Conservation (phyloP, 2,113 vertebrate genomes). For the Solenodon paradoxus region DNA sequence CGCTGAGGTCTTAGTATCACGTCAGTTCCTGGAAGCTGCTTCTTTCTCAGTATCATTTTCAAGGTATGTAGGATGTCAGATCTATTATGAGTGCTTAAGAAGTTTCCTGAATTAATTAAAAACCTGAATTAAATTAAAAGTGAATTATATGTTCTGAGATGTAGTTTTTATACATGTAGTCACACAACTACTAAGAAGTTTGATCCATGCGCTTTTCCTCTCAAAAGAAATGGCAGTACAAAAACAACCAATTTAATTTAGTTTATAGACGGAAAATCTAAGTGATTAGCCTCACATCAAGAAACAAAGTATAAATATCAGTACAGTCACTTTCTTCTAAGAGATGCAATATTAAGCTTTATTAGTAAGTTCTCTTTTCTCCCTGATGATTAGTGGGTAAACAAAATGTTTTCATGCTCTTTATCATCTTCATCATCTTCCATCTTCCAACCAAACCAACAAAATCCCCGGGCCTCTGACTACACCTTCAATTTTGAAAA, state of each 20-base stretch:
- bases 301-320: neutral
- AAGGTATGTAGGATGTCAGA: neutral
- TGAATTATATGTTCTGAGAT: neutral
- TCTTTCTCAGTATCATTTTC: neutral
- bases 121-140: constrained; percentile 6
- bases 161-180: neutral
- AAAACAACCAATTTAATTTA: neutral
- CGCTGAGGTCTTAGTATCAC: neutral
- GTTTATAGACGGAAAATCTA: neutral
- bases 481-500: neutral
- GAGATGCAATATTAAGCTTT: neutral
- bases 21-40: neutral
- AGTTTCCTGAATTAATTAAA: neutral
- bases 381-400: neutral
- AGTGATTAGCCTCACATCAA: neutral
- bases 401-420: constrained; percentile 9
- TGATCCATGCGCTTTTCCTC: neutral
- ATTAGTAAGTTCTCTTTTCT: neutral
- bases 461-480: neutral
- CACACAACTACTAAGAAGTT: neutral
- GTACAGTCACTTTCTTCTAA: neutral
- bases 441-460: neutral
- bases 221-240: neutral
- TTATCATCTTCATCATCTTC: neutral
- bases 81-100: neutral